These are phyloP conservation scores for Pomatorhinus ruficollis DNA, from an alignment of 2,113 vertebrate genomes.

Conservation along the genomic window DNA sequence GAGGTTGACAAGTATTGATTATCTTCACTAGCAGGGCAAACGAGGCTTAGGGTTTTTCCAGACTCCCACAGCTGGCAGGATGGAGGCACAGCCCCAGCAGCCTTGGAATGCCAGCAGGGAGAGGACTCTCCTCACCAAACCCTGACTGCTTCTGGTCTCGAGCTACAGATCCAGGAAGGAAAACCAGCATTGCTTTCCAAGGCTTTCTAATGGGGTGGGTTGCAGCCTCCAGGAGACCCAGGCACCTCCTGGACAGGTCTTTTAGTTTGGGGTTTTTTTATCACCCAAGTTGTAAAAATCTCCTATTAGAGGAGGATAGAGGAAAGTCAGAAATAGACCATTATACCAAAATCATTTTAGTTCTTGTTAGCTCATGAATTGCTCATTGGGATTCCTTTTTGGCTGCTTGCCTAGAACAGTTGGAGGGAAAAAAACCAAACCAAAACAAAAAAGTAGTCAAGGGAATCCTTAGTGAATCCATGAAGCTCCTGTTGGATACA, in stretches of 20 bases:
- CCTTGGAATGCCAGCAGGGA: not conserved
- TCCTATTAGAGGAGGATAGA: not conserved
- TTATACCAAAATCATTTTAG: conserved; percentile 3
- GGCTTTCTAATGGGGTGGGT: not conserved
- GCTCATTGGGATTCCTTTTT: conserved; percentile 48
- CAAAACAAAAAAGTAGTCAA: not conserved
- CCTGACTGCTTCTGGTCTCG: not conserved
- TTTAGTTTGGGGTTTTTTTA: accelerated
- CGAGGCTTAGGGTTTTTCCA: not conserved
- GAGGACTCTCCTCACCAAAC: not conserved
- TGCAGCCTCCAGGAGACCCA: not conserved
- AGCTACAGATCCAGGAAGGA: not conserved
- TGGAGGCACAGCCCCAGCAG: not conserved
- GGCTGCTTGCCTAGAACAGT: conserved; percentile 35
- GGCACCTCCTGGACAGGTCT: not conserved
- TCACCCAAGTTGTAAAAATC: not conserved
- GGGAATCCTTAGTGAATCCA: not conserved
- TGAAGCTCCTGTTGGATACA: not conserved
- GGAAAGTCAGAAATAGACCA: not conserved
- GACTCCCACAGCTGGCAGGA: not conserved
- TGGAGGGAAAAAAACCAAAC: not conserved
- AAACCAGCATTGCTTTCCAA: not conserved
- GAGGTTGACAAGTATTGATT: not conserved
- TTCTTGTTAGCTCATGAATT: conserved; percentile 30
- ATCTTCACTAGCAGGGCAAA: not conserved